Evolutionary conservation across 2,888 invertebrate species (phyloP), one percentile per base, ranked within the genome.

Genomic region (Rotaria socialis): DNA sequence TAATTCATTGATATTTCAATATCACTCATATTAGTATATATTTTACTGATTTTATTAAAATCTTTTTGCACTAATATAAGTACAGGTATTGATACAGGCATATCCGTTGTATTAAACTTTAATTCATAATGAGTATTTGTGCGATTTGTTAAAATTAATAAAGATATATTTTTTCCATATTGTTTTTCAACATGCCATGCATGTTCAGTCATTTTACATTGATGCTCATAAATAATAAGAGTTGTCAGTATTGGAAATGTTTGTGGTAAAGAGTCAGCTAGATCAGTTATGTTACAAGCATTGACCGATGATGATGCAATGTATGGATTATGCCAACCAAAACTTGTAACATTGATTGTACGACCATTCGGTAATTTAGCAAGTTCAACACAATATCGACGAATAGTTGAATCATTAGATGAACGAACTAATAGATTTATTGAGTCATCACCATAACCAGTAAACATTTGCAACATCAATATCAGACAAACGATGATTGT

Each of bases 71-170:
- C 0, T n/a, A 80, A n/a, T 2, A 80, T 24, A 8, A 80, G n/a
- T 24, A 80, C 80, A 47, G 80, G 47, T 47, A 80, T 80, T 80
- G 80, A 47, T n/a, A 80, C 80, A n/a, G 80, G 80, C 43, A 80
- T 80, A n/a, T 14, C 47, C 47, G 43, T 80, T 5, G 22, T 43
- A 47, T 43, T 80, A 47, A 24, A 47, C 11, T n/a, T 41, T 47
- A 47, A 47, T 47, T 80, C 47, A n/a, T 47, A 47, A 47, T 47
- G 22, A 11, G 80, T 80, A 80, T 80, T n/a, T 80, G 80, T 22
- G 7, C 43, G 43, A 80, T 47, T 47, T 4, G 47, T 80, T 80
- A 80, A 11, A 24, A 47, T 47, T 14, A 80, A n/a, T 80, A 80
- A 47, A 47, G 47, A n/a, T 43, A 80, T 47, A n/a, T 80, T 47